Base-by-base conservation (phyloP, 1,140 invertebrate species). In the Megathymus violae region DNA sequence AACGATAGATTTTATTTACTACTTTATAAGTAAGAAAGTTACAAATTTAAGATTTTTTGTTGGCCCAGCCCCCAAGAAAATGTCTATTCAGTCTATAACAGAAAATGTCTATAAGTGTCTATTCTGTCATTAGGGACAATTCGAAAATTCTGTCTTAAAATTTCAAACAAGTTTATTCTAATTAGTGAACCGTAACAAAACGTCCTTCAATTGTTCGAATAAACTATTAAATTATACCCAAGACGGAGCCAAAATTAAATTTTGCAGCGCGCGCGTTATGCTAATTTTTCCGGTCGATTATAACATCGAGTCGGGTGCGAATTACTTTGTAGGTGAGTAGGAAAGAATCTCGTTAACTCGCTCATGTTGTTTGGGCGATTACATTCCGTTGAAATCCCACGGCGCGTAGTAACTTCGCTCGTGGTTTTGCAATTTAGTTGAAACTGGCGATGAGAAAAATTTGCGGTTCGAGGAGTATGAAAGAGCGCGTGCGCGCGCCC, bases 361-460 rank as follows among this genome's bases (percentile, higher is more conserved):
- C 69, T 77, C 71, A 78, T 79, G 78, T 80, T 81, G 74, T 76
- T 64, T 58, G 59, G 71, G 71, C 80, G 77, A 83, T 82, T 82
- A 82, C n/a, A n/a, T n/a, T n/a, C n/a, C 79, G 68, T 60, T 63
- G 64, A 69, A 79, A 78, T 76, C 76, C 76, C 76, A 72, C 71
- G 62, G 69, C 73, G 69, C 74, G 72, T 71, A 71, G 65, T 80
- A 76, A 75, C 75, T 85, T 70, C 64, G 71, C 54, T 64, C 64
- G 80, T 72, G 82, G 83, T 82, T 86, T 82, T 67, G 78, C 78
- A 85, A 88, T 87, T 88, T 84, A 78, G 65, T 79, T 71, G 54
- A 67, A 76, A 70, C 71, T 68, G 74, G 65, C 72, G 73, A 74
- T 76, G 76, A 81, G 83, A 85, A 86, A 88, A 86, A 85, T 80